A percentile compares a stretch with the other conserved stretches of the same genome.
Conservation (phyloP, 2,113 vertebrate species). For the Columba janthina region DNA sequence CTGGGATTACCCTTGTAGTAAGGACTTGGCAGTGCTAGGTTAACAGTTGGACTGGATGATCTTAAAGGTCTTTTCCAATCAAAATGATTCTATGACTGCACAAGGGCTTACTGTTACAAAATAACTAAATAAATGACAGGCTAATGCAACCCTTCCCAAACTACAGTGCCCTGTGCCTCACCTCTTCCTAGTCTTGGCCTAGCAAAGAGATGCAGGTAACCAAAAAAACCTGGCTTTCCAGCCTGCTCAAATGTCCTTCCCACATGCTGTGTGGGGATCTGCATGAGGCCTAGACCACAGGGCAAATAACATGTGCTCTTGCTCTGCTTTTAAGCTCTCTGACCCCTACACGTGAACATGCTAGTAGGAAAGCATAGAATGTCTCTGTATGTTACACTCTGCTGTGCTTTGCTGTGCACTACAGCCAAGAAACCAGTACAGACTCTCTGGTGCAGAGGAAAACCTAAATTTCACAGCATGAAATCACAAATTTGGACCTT, state of each 20-base stretch:
- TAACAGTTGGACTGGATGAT: too few relatives aligned
- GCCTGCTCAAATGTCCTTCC: not conserved
- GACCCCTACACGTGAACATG: not conserved
- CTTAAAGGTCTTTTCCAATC: too few relatives aligned
- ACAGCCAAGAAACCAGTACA: not conserved
- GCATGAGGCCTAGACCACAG: not conserved
- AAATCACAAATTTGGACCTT: not conserved
- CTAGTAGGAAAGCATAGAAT: not conserved
- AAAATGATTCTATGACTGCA: not conserved
- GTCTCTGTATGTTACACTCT: not conserved
- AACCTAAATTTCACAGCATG: not conserved
- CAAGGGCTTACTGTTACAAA: not conserved
- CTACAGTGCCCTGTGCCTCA: not conserved
- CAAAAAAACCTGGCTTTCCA: not conserved
- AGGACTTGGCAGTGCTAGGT: not conserved
- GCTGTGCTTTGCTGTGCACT: not conserved
- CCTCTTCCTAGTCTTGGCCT: not conserved
- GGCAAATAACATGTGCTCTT: not conserved
- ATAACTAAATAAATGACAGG: not conserved
- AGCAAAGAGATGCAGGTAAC: not conserved
- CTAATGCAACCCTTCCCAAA: not conserved
- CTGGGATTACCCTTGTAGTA: not conserved
- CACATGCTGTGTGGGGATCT: rapidly evolving
- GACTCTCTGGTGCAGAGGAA: not conserved
- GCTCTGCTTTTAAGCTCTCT: not conserved